Percentiles rank a stretch among this genome's conserved stretches.
Evolutionary conservation across 2,797 vertebrate species (phyloP).

Genomic region (Distichodus sexfasciatus): DNA sequence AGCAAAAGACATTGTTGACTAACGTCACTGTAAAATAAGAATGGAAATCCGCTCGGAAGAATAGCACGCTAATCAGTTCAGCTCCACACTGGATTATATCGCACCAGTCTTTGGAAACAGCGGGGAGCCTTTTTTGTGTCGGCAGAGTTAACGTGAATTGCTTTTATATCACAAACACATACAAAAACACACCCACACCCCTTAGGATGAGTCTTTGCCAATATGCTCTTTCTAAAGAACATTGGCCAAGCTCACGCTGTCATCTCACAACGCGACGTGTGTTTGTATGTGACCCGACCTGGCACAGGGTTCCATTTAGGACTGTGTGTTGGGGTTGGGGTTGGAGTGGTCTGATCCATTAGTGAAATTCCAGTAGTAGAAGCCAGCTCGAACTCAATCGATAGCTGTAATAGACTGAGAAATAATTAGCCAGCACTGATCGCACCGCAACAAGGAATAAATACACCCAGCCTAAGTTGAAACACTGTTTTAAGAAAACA

Average conservation of each 20-base stretch:
- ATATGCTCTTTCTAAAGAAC: conserved; percentile 38
- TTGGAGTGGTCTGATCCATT: conserved; percentile 57
- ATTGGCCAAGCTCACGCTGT: conserved; percentile 29
- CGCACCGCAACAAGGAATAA: conserved; percentile 60
- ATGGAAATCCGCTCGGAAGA: conserved; percentile 5
- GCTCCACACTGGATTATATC: conserved; percentile 3
- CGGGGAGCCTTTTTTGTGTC: conserved; percentile 2
- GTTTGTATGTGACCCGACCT: conserved; percentile 34
- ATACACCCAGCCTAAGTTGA: conserved; percentile 41
- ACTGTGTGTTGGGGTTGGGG: conserved; percentile 45
- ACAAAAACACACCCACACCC: too few species aligned
- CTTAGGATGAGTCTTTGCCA: conserved; percentile 2
- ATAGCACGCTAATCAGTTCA: conserved; percentile 2
- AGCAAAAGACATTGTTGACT: background rate
- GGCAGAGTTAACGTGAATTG: conserved; percentile 17
- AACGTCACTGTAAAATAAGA: background rate
- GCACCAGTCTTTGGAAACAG: background rate
- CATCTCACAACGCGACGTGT: background rate
- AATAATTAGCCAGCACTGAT: conserved; percentile 64
- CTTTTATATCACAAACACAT: conserved; percentile 1
- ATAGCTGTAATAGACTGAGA: conserved; percentile 69
- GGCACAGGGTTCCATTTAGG: conserved; percentile 44
- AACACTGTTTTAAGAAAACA: too few species aligned
- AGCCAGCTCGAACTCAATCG: conserved; percentile 58
- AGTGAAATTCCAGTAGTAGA: conserved; percentile 63